These are phyloP conservation scores for Epiblema foenella DNA, from an alignment of 2,888 invertebrate species.

Conservation along the genomic window DNA sequence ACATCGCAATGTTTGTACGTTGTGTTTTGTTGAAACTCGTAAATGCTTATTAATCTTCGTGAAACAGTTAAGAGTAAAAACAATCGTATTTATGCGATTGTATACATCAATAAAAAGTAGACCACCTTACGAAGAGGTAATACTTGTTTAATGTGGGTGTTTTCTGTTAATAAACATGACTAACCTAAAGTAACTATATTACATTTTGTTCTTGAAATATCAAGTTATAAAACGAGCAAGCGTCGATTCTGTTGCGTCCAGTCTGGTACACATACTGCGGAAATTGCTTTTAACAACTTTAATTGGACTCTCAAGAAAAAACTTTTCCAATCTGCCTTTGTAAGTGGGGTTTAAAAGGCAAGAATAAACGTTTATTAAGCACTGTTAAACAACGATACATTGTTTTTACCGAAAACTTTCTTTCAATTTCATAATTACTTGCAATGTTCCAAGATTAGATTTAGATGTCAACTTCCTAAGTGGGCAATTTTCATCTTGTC, in stretches of 20 bases:
- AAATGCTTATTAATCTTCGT: background rate
- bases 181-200: background rate
- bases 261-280: constrained; percentile 67
- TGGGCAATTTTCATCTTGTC: background rate
- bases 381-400: constrained; percentile 60
- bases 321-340: constrained; percentile 82
- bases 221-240: constrained; percentile 52
- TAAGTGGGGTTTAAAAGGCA: constrained; percentile 71
- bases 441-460: background rate
- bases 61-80: background rate
- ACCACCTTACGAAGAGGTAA: too few relatives aligned
- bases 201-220: constrained; percentile 10
- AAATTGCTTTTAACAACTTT: constrained; percentile 82
- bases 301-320: constrained; percentile 81
- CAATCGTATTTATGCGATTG: too few relatives aligned
- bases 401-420: background rate
- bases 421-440: background rate
- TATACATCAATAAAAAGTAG: too few relatives aligned
- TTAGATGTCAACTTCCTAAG: background rate
- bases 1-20: background rate
- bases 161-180: background rate
- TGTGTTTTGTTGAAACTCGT: background rate
- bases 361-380: constrained; percentile 69
- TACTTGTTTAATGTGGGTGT: background rate
- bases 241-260: constrained; percentile 51